A percentile compares a stretch with the other conserved stretches of the same genome.
phyloP scores from a whole-genome alignment of 2,113 vertebrate genomes.

The Salvelinus fontinalis region DNA sequence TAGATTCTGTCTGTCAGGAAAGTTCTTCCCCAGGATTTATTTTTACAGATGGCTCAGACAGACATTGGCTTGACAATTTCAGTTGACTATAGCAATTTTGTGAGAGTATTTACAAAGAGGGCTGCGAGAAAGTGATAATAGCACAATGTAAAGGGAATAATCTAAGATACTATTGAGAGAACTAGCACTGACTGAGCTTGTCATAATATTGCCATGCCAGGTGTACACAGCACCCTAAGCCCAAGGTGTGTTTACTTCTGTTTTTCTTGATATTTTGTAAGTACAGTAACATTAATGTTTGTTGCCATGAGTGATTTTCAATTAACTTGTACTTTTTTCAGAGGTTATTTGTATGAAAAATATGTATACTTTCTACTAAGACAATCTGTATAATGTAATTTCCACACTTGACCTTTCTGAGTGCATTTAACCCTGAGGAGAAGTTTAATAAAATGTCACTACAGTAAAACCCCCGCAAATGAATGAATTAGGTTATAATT shows the following conservation, averaged over 20 bases:
- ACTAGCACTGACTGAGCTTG: slow-evolving; percentile 27
- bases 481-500: slow-evolving; percentile 68
- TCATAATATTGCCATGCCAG: slow-evolving; percentile 2
- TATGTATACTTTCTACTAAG: slow-evolving; percentile 56
- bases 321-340: slow-evolving; percentile 45
- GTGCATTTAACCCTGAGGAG: slow-evolving; percentile 27
- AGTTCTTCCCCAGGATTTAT: slow-evolving; percentile 44
- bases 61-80: slow-evolving; percentile 9
- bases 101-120: slow-evolving; percentile 24
- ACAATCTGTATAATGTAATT: slow-evolving; percentile 42
- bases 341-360: slow-evolving; percentile 62
- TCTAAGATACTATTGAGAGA: slow-evolving; percentile 8
- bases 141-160: slow-evolving; percentile 62
- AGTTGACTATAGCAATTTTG: slow-evolving; percentile 39
- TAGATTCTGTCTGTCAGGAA: slow-evolving; percentile 51
- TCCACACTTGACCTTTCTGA: slow-evolving; percentile 54
- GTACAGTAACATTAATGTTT: slow-evolving; percentile 28
- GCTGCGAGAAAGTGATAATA: slow-evolving; percentile 40
- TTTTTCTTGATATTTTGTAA: slow-evolving; percentile 41
- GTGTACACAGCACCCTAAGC: slow-evolving; percentile 36
- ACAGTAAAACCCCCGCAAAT: slow-evolving; percentile 20
- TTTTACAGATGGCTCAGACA: slow-evolving; percentile 24
- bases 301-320: slow-evolving; percentile 45
- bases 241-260: slow-evolving; percentile 39
- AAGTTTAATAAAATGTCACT: slow-evolving; percentile 60